phyloP scores from a whole-genome alignment of 2,113 vertebrate genomes.

The Empidonax traillii region DNA sequence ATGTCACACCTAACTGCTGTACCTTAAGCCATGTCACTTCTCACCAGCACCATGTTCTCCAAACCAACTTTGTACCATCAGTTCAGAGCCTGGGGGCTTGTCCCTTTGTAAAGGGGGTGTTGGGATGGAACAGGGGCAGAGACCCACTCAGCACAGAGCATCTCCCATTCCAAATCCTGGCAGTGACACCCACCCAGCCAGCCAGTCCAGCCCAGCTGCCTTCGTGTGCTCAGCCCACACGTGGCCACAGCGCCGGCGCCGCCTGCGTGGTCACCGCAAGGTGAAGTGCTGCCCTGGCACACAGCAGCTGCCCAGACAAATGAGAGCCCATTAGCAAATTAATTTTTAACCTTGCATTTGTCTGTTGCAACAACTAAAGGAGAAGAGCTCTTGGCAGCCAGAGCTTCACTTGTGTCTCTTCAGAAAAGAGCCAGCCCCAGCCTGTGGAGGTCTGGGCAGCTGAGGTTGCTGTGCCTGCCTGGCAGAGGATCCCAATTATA shows the following conservation, averaged over 20 bases:
- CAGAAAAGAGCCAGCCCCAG: background rate
- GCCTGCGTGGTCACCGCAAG: background rate
- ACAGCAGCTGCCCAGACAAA: background rate
- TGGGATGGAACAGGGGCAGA: background rate
- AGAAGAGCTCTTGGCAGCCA: background rate
- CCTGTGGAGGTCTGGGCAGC: background rate
- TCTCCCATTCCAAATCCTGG: background rate
- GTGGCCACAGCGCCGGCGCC: background rate
- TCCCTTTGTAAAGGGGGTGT: background rate
- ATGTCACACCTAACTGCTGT: background rate
- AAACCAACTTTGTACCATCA: background rate
- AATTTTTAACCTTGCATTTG: background rate
- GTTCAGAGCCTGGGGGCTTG: background rate
- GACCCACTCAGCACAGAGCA: background rate
- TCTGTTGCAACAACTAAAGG: background rate
- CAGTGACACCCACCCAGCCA: rapidly evolving
- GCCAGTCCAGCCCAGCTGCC: background rate
- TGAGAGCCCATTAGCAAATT: background rate
- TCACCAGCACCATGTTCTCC: background rate
- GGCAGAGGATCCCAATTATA: background rate
- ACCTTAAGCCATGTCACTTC: background rate
- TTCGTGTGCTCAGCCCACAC: background rate
- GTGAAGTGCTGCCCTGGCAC: background rate
- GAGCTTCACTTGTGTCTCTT: background rate
- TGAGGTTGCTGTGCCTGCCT: background rate